A percentile compares a stretch with the other conserved stretches of the same genome.
These are phyloP conservation scores for Odontamblyopus rebecca DNA, from an alignment of 2,797 vertebrate genomes.

Conservation along the genomic window DNA sequence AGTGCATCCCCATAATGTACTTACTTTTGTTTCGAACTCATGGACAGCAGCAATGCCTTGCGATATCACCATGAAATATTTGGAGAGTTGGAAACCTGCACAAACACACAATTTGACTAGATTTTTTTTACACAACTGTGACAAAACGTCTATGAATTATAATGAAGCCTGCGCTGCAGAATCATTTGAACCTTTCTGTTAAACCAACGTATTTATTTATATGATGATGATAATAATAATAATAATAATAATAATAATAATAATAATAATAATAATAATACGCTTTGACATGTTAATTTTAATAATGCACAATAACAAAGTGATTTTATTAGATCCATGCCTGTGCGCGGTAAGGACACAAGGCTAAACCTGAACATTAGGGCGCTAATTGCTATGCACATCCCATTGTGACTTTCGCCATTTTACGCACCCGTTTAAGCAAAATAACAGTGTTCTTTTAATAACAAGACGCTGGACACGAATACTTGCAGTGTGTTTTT, in stretches of 20 bases:
- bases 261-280: too few species aligned
- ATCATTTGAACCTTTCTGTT: neutral
- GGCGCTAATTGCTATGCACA: neutral
- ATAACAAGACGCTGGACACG: neutral
- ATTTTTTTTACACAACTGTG: neutral
- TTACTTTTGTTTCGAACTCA: slow-evolving; percentile 45
- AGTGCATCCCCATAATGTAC: slow-evolving; percentile 4
- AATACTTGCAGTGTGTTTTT: neutral
- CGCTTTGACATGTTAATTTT: too few species aligned
- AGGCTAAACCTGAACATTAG: neutral
- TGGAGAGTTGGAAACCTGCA: neutral
- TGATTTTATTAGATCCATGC: too few species aligned
- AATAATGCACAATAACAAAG: too few species aligned
- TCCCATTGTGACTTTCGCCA: neutral
- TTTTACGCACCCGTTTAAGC: neutral
- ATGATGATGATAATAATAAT: too few species aligned
- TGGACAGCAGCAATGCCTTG: slow-evolving; percentile 15
- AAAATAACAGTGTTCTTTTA: neutral
- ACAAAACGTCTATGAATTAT: neutral
- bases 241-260: too few species aligned
- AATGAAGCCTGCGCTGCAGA: neutral
- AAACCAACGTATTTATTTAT: too few species aligned
- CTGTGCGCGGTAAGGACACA: too few species aligned
- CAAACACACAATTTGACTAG: neutral
- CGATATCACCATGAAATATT: neutral